Conservation (phyloP, 2,797 vertebrate genomes). For the Eulemur rubriventer region DNA sequence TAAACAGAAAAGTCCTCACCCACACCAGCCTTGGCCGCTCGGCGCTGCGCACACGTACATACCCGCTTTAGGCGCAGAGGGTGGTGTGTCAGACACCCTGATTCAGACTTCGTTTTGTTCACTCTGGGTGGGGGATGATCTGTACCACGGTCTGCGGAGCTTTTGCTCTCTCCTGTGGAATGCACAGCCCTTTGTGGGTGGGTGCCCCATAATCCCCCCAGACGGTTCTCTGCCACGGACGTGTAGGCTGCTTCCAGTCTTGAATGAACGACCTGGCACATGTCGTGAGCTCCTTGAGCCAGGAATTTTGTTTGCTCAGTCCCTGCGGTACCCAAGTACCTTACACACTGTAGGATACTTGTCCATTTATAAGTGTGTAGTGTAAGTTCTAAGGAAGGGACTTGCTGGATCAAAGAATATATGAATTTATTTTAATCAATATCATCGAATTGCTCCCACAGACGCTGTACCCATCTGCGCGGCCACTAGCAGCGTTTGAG, state of each 20-base stretch:
- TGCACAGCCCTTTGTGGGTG: neutral
- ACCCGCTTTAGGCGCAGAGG: neutral
- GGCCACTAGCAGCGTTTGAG: neutral
- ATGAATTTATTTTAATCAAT: neutral
- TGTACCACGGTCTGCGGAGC: neutral
- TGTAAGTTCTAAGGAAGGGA: neutral
- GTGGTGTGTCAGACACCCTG: too few species aligned
- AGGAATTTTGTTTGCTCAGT: neutral
- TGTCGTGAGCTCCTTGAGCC: too few species aligned
- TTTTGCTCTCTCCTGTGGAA: neutral
- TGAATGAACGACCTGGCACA: neutral
- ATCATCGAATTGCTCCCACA: neutral
- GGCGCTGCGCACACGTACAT: neutral
- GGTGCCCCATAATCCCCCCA: too few species aligned
- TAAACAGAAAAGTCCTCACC: neutral
- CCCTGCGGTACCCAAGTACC: too few species aligned
- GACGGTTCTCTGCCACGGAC: too few species aligned
- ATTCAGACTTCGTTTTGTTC: neutral
- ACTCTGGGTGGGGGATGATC: too few species aligned
- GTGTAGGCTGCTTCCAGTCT: neutral
- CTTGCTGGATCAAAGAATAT: neutral
- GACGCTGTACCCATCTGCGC: neutral
- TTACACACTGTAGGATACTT: too few species aligned
- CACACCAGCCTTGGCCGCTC: neutral
- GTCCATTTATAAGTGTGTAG: neutral